Conservation (phyloP, 92 coral and sea anemone species). For the Epizoanthus fatuus region DNA sequence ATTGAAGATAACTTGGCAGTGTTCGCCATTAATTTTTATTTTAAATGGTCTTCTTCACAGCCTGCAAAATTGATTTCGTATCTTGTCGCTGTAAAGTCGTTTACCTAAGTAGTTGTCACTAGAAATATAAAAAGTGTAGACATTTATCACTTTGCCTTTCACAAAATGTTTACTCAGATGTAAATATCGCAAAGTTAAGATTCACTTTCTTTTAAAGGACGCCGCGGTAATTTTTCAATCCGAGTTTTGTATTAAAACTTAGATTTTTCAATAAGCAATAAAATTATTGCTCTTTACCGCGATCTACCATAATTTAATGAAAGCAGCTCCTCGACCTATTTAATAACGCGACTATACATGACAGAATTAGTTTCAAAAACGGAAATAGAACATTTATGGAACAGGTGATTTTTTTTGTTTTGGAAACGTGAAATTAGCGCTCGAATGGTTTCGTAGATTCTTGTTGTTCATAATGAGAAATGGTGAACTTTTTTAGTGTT, state of each 20-base stretch:
- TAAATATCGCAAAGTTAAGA: slow-evolving; percentile 3
- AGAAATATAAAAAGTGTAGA: slow-evolving; percentile 1
- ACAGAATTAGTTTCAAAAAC: slow-evolving; percentile 37
- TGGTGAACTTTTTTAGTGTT: background rate
- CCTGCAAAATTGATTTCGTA: slow-evolving; percentile 8
- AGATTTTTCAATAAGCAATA: slow-evolving; percentile 25
- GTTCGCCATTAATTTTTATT: background rate
- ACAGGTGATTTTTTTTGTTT: slow-evolving; percentile 30
- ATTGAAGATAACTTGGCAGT: background rate
- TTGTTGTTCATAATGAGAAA: background rate
- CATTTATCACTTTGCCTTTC: slow-evolving; percentile 31
- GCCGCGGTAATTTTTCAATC: slow-evolving; percentile 36
- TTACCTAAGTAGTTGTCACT: slow-evolving; percentile 18
- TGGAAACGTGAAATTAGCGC: slow-evolving; percentile 30
- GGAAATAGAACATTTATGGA: slow-evolving; percentile 36
- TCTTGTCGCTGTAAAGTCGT: slow-evolving; percentile 23
- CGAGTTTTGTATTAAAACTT: slow-evolving; percentile 25
- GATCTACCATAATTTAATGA: slow-evolving; percentile 44
- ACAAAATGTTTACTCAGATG: slow-evolving; percentile 16
- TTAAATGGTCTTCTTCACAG: background rate
- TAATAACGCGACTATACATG: slow-evolving; percentile 35
- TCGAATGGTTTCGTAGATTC: background rate
- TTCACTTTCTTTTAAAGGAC: slow-evolving; percentile 21
- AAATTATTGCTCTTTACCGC: slow-evolving; percentile 25
- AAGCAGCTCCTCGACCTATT: slow-evolving; percentile 20